Evolutionary conservation across 2,113 vertebrate genomes (phyloP).

Genomic region (Elephas maximus): DNA sequence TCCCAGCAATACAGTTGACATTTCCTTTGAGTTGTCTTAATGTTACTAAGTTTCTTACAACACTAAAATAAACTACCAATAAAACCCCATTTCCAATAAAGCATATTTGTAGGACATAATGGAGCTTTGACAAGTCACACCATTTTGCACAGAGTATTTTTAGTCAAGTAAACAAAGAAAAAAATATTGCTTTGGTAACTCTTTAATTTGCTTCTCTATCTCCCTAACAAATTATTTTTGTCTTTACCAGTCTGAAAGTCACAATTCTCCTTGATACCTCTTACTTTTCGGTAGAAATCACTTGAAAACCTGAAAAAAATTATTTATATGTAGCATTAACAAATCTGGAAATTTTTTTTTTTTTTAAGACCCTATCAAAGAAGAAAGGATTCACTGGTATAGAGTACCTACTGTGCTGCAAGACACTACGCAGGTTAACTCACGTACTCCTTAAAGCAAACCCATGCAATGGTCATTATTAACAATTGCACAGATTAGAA

Average conservation of each 20-base stretch:
- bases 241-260: slow-evolving; percentile 1
- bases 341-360: slow-evolving; percentile 2
- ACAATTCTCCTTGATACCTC: not conserved
- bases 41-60: slow-evolving; percentile 4
- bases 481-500: slow-evolving; percentile 14
- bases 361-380: not conserved
- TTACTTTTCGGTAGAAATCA: not conserved
- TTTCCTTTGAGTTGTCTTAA: not conserved
- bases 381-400: not conserved
- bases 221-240: not conserved
- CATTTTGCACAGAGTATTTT: not conserved
- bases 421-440: not conserved
- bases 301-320: slow-evolving; percentile 43
- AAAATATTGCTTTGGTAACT: not conserved
- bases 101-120: not conserved
- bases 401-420: not conserved
- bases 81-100: slow-evolving; percentile 29
- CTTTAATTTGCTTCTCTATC: not conserved
- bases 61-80: slow-evolving; percentile 13
- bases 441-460: slow-evolving; percentile 36
- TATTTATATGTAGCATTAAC: not conserved
- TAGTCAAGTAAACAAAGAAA: not conserved
- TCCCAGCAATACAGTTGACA: not conserved
- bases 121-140: not conserved
- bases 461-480: not conserved